Conservation (phyloP, 2,888 invertebrate species). For the Euclidia mi region DNA sequence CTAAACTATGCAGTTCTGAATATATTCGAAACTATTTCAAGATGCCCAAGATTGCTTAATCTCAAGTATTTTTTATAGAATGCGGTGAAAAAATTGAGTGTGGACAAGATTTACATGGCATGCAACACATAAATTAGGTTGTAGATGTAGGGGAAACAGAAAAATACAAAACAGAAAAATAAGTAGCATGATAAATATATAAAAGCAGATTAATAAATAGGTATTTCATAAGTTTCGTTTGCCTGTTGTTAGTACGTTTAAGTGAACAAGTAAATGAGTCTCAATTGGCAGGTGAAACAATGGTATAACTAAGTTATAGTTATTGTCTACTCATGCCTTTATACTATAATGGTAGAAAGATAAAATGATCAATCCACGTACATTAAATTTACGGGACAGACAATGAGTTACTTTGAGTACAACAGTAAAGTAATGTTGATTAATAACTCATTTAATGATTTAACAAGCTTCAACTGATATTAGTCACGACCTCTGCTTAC, state of each 20-base stretch:
- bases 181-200: neutral
- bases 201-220: neutral
- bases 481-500: conserved; percentile 61
- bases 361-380: conserved; percentile 33
- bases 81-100: conserved; percentile 1
- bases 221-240: neutral
- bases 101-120: conserved; percentile 11
- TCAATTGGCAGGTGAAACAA: neutral
- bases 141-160: neutral
- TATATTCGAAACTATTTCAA: conserved; percentile 2
- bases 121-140: neutral
- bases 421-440: conserved; percentile 56
- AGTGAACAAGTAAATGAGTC: neutral
- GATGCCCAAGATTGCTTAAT: conserved; percentile 4
- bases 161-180: neutral
- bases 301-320: neutral
- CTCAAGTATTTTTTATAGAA: conserved; percentile 5
- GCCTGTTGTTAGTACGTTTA: neutral
- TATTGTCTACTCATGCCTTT: conserved; percentile 35
- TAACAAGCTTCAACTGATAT: conserved; percentile 55
- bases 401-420: conserved; percentile 50
- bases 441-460: conserved; percentile 67
- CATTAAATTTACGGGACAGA: conserved; percentile 50
- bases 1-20: conserved; percentile 12
- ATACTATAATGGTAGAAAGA: conserved; percentile 34